These are phyloP conservation scores for Apamea epomidion DNA, from an alignment of 2,888 invertebrate genomes.

Conservation along the genomic window DNA sequence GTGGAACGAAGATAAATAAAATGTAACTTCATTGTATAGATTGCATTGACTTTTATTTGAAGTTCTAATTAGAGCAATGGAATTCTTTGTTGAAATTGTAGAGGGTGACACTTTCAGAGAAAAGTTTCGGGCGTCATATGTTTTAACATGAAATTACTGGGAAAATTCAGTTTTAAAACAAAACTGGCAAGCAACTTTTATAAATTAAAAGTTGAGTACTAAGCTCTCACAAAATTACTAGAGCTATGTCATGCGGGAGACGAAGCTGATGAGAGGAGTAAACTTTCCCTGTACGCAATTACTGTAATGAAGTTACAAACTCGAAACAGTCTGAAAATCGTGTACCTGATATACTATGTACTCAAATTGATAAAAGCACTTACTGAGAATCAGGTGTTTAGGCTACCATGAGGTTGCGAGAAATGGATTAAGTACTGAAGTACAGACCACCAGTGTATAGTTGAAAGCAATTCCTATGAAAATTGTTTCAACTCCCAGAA, in stretches of 20 bases:
- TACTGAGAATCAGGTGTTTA: constrained; percentile 45
- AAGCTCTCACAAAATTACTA: neutral
- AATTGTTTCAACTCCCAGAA: neutral
- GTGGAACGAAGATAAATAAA: constrained; percentile 52
- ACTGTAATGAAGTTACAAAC: constrained; percentile 29
- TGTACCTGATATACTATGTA: constrained; percentile 25
- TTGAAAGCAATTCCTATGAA: constrained; percentile 34
- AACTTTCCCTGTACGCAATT: constrained; percentile 9
- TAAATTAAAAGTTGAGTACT: neutral
- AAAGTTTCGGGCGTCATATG: neutral
- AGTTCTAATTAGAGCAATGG: neutral
- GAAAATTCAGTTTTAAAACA: neutral
- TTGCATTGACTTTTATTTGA: constrained; percentile 16
- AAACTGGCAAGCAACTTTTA: neutral
- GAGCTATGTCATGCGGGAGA: neutral
- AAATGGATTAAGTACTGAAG: constrained; percentile 23
- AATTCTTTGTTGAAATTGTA: neutral
- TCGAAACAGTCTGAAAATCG: neutral
- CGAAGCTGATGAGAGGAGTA: neutral
- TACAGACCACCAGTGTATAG: neutral
- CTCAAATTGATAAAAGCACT: constrained; percentile 41
- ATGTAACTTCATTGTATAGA: constrained; percentile 15
- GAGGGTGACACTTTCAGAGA: too few relatives aligned
- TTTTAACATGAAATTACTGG: neutral
- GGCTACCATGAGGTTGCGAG: constrained; percentile 8